Evolutionary conservation across 92 coral and sea anemone species (phyloP), one percentile per base, ranked within the genome.

Genomic region (Phenganax subtilis): DNA sequence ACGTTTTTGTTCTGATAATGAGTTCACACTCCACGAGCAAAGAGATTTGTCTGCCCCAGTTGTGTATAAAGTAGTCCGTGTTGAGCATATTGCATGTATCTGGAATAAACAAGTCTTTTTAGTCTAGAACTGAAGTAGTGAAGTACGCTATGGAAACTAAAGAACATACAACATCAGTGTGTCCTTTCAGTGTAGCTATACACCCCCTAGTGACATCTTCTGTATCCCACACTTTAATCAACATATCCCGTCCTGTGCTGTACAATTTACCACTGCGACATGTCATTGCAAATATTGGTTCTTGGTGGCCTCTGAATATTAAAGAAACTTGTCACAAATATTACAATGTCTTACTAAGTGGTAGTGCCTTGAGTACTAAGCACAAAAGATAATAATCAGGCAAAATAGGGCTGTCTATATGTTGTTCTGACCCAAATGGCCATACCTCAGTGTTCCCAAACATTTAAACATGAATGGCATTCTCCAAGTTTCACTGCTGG

Each of bases 191-290:
- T 63, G 92, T 91, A 76, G 90, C 89, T 57, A 90, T 90, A 84
- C 98, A 94, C 59, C 88, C 89, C 93, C 98, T n/a, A 84, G 89
- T 74, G 55, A 94, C 97, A 87, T 94, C 92, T 84, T 94, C 98
- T 90, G 92, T 91, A 84, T 94, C 92, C 98, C 98, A 94, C 10
- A 94, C 98, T 87, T 94, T 94, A 55, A 94, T 89, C 51, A 91
- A 91, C 85, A 87, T 71, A 65, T 90, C 97, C 28, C 96, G 91
- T 14, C 98, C 98, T 4, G 94, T 93, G 86, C 97, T 94, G 85
- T 89, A 94, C 65, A 94, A 81, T 15, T 96, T 91, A 78, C 92
- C 92, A 3, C 98, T 91, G 71, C 85, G 92, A 25, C 97, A 91
- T 8, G 92, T 92, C 90, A 94, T 84, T 5, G 92, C 91, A 93